Conservation (phyloP, 2,797 vertebrate species). For the Sebastes aleutianus region DNA sequence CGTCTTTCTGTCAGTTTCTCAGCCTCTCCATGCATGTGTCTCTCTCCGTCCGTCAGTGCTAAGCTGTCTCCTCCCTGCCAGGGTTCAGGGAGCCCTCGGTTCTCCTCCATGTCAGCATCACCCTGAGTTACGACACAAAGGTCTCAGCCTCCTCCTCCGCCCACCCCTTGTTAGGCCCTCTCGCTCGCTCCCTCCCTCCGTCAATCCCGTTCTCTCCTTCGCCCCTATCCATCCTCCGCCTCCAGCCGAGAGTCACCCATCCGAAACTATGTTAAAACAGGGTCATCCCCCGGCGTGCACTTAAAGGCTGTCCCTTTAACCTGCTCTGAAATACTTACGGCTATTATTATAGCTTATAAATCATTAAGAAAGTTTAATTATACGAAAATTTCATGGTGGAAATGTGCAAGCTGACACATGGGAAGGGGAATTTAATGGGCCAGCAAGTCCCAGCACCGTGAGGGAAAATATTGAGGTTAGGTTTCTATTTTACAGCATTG, state of each 20-base stretch:
- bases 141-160: constrained; percentile 70
- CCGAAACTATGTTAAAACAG: constrained; percentile 87
- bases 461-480: constrained; percentile 88
- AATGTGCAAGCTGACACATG: constrained; percentile 85
- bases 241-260: constrained; percentile 81
- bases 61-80: constrained; percentile 46
- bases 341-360: constrained; percentile 90
- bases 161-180: constrained; percentile 66
- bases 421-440: constrained; percentile 88
- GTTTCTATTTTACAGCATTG: constrained; percentile 85
- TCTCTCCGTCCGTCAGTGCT: constrained; percentile 21
- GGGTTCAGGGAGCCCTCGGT: constrained; percentile 59
- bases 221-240: constrained; percentile 63
- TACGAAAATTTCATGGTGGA: constrained; percentile 84
- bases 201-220: constrained; percentile 62
- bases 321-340: constrained; percentile 85
- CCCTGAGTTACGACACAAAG: constrained; percentile 79
- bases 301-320: constrained; percentile 86
- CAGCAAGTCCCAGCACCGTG: constrained; percentile 85
- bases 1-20: constrained; percentile 8
- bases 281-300: constrained; percentile 83
- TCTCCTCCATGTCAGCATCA: constrained; percentile 72
- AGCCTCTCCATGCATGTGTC: constrained; percentile 16
- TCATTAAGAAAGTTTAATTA: constrained; percentile 91
- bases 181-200: constrained; percentile 51